Conservation (phyloP, 2,888 invertebrate species). For the Spisula subtruncata region DNA sequence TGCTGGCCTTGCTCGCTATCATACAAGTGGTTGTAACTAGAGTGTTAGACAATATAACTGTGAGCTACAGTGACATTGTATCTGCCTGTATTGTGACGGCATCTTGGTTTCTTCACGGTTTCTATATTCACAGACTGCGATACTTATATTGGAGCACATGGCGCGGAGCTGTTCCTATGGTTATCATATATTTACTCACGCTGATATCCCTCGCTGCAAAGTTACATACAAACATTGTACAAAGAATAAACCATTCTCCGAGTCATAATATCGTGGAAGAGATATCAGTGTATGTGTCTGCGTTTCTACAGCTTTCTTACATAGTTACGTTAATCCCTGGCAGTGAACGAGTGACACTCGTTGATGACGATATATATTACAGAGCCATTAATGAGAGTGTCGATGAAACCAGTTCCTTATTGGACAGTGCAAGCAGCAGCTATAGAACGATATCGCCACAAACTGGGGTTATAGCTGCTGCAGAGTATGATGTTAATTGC, state of each 20-base stretch:
- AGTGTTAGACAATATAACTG: constrained; percentile 78
- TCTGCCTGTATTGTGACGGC: constrained; percentile 92
- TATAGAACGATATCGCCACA: constrained; percentile 67
- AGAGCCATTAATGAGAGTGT: constrained; percentile 73
- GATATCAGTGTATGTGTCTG: constrained; percentile 76
- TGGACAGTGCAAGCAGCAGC: constrained; percentile 58
- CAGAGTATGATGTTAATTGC: constrained; percentile 92
- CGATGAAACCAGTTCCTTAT: constrained; percentile 76
- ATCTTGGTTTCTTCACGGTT: constrained; percentile 94
- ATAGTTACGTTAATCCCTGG: constrained; percentile 91
- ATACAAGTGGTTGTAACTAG: constrained; percentile 89
- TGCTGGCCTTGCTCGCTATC: constrained; percentile 91
- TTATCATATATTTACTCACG: constrained; percentile 92
- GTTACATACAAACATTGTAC: constrained; percentile 90
- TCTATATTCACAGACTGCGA: constrained; percentile 92
- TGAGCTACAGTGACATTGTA: constrained; percentile 91
- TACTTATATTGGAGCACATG: constrained; percentile 85
- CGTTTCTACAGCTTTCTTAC: constrained; percentile 91
- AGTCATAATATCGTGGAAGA: constrained; percentile 78
- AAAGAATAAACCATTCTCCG: constrained; percentile 70
- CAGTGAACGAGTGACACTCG: constrained; percentile 67
- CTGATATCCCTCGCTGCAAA: constrained; percentile 91
- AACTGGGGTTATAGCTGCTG: constrained; percentile 63
- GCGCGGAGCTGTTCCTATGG: constrained; percentile 92
- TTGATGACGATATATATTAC: constrained; percentile 69